Conservation (phyloP, 2,797 vertebrate genomes). For the Toxotes lorentzi region DNA sequence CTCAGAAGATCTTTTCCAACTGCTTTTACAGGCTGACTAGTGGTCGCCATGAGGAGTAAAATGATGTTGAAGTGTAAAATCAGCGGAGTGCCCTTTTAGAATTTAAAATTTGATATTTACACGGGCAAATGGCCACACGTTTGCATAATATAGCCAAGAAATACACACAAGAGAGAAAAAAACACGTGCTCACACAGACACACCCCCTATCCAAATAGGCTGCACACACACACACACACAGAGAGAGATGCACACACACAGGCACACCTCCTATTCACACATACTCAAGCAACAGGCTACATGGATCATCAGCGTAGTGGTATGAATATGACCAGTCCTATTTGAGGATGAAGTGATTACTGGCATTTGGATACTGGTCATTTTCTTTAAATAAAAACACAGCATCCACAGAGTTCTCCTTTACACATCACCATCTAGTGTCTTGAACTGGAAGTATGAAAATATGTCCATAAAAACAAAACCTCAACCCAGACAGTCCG, state of each 20-base stretch:
- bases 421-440: constrained; percentile 80
- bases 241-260: background rate
- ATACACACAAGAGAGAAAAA: constrained; percentile 18
- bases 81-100: background rate
- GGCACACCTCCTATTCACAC: constrained; percentile 38
- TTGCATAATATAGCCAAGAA: constrained; percentile 1
- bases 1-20: background rate
- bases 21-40: background rate
- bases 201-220: constrained; percentile 58
- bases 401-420: constrained; percentile 12
- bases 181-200: constrained; percentile 63
- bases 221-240: constrained; percentile 37
- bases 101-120: background rate
- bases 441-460: constrained; percentile 65
- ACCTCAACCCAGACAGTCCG: background rate
- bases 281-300: constrained; percentile 11
- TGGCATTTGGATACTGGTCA: background rate
- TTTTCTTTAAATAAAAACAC: constrained; percentile 7
- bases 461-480: constrained; percentile 1
- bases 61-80: background rate
- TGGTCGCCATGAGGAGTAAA: background rate
- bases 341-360: background rate
- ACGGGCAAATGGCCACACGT: background rate
- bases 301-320: constrained; percentile 5
- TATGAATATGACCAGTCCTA: background rate